These are phyloP conservation scores for Bos taurus DNA, from an alignment of 2,113 vertebrate genomes.

Conservation along the genomic window ARS-UCD2.0 NC_037335.1:90850001-90850500, in stretches of 20 bases:
- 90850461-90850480: background rate
- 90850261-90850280: background rate
- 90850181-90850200: background rate
- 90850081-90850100: accelerated
- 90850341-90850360: background rate
- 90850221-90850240: background rate
- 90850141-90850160: background rate
- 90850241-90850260: background rate
- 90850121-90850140: background rate
- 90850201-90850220: background rate
- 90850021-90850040: background rate
- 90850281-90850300: background rate
- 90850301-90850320: background rate
- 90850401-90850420: background rate
- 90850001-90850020: background rate
- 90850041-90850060: background rate
- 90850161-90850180: background rate
- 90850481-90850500: background rate
- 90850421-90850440: background rate
- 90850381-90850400: background rate
- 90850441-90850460: background rate
- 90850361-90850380: background rate
- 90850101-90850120: background rate
- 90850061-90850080: background rate
- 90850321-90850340: background rate